Percentiles rank a stretch among this genome's conserved stretches.
These are phyloP conservation scores for Perizoma affinitatum DNA, from an alignment of 2,888 invertebrate species.

Conservation along the genomic window DNA sequence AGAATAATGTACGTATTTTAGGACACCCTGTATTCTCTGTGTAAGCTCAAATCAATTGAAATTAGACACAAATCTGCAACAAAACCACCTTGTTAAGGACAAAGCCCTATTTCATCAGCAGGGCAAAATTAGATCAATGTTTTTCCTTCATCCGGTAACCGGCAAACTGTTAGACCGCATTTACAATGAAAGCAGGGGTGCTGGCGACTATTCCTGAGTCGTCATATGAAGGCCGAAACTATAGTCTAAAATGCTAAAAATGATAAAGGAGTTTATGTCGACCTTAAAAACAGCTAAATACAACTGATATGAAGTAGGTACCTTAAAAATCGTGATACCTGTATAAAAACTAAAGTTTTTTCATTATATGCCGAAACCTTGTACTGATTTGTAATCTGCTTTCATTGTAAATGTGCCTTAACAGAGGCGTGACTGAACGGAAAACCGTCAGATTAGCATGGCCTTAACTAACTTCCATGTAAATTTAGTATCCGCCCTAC, in stretches of 20 bases:
- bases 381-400: background rate
- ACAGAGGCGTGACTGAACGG: slow-evolving; percentile 34
- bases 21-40: too few relatives aligned
- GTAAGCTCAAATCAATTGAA: too few relatives aligned
- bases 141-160: slow-evolving; percentile 13
- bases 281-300: too few relatives aligned
- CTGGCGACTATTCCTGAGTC: too few relatives aligned
- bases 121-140: slow-evolving; percentile 17
- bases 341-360: too few relatives aligned
- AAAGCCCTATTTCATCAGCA: slow-evolving; percentile 8
- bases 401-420: background rate
- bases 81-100: background rate
- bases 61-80: slow-evolving; percentile 4
- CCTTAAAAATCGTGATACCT: too few relatives aligned
- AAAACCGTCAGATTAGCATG: slow-evolving; percentile 36
- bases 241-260: too few relatives aligned
- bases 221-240: too few relatives aligned
- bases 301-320: too few relatives aligned
- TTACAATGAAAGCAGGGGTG: background rate
- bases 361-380: too few relatives aligned
- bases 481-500: slow-evolving; percentile 31
- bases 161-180: slow-evolving; percentile 4
- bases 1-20: too few relatives aligned
- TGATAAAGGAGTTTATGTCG: too few relatives aligned
- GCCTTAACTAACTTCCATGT: slow-evolving; percentile 33